Conservation (phyloP, 2,113 vertebrate species). For the Apodemus speciosus region DNA sequence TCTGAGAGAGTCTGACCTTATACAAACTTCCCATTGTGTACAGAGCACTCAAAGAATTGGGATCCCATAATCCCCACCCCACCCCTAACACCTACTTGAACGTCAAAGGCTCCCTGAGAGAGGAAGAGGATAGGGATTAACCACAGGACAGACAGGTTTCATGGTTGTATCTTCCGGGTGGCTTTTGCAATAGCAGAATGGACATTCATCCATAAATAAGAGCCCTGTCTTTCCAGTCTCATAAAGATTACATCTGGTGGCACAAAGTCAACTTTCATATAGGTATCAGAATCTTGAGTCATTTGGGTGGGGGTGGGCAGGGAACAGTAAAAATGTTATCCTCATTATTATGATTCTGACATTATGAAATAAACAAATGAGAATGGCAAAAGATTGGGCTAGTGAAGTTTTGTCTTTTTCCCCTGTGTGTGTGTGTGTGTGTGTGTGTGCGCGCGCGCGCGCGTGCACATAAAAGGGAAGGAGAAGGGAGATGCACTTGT, state of each 20-base stretch:
- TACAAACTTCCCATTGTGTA: background rate
- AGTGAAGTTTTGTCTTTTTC: background rate
- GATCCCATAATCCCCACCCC: background rate
- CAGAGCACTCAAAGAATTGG: background rate
- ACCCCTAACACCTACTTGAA: background rate
- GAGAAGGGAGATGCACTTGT: background rate
- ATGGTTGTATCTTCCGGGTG: background rate
- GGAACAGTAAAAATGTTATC: background rate
- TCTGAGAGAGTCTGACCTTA: background rate
- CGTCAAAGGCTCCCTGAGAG: background rate
- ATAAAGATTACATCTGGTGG: slow-evolving; percentile 32
- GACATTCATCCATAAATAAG: slow-evolving; percentile 15
- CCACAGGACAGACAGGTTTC: background rate
- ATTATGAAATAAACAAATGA: slow-evolving; percentile 6
- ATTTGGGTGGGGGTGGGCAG: background rate
- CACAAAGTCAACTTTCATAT: slow-evolving; percentile 27
- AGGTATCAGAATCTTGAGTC: slow-evolving; percentile 14
- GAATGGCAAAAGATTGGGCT: background rate
- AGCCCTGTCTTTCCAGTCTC: background rate
- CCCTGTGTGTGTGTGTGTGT: no score
- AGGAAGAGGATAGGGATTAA: background rate
- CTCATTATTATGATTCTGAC: background rate
- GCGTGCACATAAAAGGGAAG: background rate
- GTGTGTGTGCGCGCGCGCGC: no score
- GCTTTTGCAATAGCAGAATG: background rate